phyloP scores from a whole-genome alignment of 1,140 invertebrate genomes.

The Conus ventricosus region DNA sequence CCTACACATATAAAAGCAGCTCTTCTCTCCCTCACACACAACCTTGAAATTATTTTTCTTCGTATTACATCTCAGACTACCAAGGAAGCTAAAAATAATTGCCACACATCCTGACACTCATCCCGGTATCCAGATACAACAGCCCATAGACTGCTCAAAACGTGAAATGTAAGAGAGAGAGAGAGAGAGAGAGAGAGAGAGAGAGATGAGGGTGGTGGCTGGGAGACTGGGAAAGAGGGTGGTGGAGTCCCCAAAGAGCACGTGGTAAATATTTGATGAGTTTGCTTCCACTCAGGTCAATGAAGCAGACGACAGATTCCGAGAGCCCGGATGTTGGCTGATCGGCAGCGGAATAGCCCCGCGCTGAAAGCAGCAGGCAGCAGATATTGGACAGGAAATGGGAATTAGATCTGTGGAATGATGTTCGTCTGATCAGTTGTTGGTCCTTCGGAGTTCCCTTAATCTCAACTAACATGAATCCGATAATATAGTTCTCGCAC shows the following conservation, averaged over 20 bases:
- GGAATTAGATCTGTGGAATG: conserved; percentile 4
- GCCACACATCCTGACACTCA: too few species aligned
- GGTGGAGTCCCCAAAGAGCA: conserved; percentile 17
- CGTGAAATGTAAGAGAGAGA: neutral
- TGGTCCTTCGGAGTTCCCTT: neutral
- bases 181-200: neutral
- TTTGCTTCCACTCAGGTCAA: conserved; percentile 33
- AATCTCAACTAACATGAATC: too few species aligned
- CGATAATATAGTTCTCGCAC: too few species aligned
- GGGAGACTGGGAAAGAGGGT: neutral
- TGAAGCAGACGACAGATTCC: conserved; percentile 38
- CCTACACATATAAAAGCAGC: too few species aligned
- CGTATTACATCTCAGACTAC: too few species aligned
- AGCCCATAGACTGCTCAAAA: too few species aligned
- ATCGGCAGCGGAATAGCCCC: conserved; percentile 2
- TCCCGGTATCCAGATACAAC: too few species aligned
- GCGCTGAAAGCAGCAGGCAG: neutral
- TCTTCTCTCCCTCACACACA: too few species aligned
- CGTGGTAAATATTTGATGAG: conserved; percentile 37
- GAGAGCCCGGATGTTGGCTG: conserved; percentile 20
- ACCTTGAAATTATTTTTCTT: too few species aligned
- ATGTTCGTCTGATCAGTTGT: neutral
- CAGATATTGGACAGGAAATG: conserved; percentile 22
- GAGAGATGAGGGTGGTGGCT: neutral
- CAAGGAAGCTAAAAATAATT: too few species aligned